These are phyloP conservation scores for Scotopteryx bipunctaria DNA, from an alignment of 2,888 invertebrate genomes.

Conservation along the genomic window DNA sequence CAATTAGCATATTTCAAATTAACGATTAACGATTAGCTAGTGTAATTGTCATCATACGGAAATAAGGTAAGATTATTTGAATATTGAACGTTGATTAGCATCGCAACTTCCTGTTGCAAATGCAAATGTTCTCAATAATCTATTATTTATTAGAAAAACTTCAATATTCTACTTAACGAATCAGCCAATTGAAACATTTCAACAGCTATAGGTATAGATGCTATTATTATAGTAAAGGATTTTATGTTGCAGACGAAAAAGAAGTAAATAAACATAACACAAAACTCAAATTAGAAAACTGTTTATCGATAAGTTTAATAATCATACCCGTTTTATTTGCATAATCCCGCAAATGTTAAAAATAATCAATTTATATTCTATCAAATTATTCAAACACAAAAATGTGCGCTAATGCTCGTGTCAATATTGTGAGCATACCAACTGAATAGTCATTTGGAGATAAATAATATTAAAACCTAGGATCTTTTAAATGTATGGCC, in stretches of 20 bases:
- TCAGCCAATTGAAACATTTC: too few species aligned
- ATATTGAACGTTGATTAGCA: too few species aligned
- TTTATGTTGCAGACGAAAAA: neutral
- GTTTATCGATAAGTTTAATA: neutral
- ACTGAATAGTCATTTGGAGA: neutral
- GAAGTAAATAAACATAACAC: neutral
- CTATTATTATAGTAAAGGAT: too few species aligned
- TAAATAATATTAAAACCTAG: neutral
- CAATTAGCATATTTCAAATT: conserved; percentile 5
- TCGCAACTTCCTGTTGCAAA: too few species aligned
- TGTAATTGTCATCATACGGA: conserved; percentile 4
- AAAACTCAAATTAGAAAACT: neutral
- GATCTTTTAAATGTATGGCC: too few species aligned
- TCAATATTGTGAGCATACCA: conserved; percentile 21
- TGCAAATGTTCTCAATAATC: too few species aligned
- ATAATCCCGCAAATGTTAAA: conserved; percentile 11
- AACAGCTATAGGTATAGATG: too few species aligned
- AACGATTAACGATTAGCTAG: neutral
- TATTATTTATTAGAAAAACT: too few species aligned
- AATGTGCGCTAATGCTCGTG: conserved; percentile 5
- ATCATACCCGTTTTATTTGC: conserved; percentile 17
- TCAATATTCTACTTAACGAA: too few species aligned
- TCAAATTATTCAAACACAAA: neutral
- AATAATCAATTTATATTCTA: conserved; percentile 9
- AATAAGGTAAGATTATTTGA: too few species aligned